Percentiles rank a stretch among this genome's conserved stretches.
Evolutionary conservation across 2,113 vertebrate genomes (phyloP).

Genomic region (Connochaetes taurinus): DNA sequence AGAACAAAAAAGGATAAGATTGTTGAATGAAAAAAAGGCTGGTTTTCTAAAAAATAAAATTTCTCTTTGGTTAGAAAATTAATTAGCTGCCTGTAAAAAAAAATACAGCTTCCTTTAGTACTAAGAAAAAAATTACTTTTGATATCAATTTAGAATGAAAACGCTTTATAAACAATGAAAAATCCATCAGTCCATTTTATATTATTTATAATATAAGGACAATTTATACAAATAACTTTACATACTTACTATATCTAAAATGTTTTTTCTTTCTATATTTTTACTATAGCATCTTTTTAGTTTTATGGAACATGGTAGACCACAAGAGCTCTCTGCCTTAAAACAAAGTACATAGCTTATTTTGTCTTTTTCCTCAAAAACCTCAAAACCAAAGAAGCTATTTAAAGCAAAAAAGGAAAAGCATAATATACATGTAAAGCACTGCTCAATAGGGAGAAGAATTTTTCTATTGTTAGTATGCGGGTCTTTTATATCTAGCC

Average conservation of each 20-base stretch:
- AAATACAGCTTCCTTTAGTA: not conserved
- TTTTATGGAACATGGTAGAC: conserved; percentile 73
- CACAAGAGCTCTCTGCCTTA: conserved; percentile 74
- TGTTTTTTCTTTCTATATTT: not conserved
- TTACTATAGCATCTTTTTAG: conserved; percentile 54
- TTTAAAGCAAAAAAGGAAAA: conserved; percentile 77
- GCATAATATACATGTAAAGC: conserved; percentile 69
- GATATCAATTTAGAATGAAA: not conserved
- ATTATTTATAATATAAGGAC: not conserved
- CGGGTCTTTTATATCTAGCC: conserved; percentile 61
- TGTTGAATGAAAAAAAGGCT: not conserved
- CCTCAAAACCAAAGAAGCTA: conserved; percentile 75
- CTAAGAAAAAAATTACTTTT: not conserved
- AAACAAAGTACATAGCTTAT: conserved; percentile 75
- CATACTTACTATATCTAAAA: not conserved
- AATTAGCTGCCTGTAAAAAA: not conserved
- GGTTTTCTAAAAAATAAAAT: not conserved
- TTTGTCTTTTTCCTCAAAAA: conserved; percentile 76
- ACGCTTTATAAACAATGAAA: conserved; percentile 20
- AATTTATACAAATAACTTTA: not conserved
- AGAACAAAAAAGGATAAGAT: not conserved
- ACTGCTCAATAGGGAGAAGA: conserved; percentile 67
- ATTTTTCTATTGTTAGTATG: conserved; percentile 76
- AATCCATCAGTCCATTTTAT: not conserved
- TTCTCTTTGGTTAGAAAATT: not conserved